These are phyloP conservation scores for Macrosoma leucophasiata DNA, from an alignment of 2,888 invertebrate genomes.

Conservation along the genomic window DNA sequence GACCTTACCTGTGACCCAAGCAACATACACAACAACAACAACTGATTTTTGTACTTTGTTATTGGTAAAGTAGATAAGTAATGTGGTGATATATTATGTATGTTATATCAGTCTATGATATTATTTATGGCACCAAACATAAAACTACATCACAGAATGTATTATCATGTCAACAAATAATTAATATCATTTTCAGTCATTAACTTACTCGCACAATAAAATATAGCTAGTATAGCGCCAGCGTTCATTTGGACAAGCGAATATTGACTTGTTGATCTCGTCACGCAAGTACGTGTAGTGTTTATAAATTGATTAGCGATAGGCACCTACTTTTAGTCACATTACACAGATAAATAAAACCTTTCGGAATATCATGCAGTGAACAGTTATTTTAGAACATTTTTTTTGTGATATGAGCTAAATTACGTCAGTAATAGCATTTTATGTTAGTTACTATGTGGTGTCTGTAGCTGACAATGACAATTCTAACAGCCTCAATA, in stretches of 20 bases:
- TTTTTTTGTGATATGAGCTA: too few relatives aligned
- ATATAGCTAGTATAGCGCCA: constrained; percentile 10
- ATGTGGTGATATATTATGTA: too few relatives aligned
- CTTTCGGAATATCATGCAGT: neutral
- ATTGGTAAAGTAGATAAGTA: too few relatives aligned
- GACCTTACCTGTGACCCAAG: too few relatives aligned
- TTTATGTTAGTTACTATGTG: too few relatives aligned
- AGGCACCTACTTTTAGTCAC: constrained; percentile 1
- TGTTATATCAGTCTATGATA: too few relatives aligned
- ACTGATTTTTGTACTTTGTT: too few relatives aligned
- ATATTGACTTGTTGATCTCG: constrained; percentile 11
- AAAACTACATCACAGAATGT: constrained; percentile 2
- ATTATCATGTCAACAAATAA: constrained; percentile 13
- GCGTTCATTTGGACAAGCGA: constrained; percentile 12
- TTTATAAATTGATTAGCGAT: neutral
- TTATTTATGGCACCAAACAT: constrained; percentile 1
- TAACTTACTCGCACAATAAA: constrained; percentile 9
- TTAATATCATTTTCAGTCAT: constrained; percentile 16
- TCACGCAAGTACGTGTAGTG: constrained; percentile 6
- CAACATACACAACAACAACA: too few relatives aligned
- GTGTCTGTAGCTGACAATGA: too few relatives aligned
- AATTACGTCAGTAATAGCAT: too few relatives aligned
- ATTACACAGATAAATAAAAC: neutral
- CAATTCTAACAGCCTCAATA: too few relatives aligned
- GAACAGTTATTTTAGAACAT: too few relatives aligned